Conservation (phyloP, 2,888 invertebrate genomes). For the Acleris laterana region DNA sequence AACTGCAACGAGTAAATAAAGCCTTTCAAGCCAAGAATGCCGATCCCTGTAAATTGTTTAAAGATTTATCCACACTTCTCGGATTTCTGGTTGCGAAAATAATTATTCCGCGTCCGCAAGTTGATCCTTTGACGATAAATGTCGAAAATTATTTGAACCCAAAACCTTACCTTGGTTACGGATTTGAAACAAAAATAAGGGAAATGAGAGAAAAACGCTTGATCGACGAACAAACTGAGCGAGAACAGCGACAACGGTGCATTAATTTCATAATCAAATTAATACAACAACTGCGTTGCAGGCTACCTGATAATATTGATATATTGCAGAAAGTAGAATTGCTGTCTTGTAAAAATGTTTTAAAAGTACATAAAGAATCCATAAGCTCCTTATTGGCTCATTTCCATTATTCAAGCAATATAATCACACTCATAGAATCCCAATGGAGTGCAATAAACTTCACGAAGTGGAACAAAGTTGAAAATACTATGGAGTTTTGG, state of each 20-base stretch:
- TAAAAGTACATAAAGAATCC: constrained; percentile 18
- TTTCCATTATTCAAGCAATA: constrained; percentile 8
- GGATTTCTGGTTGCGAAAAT: not conserved
- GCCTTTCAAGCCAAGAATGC: constrained; percentile 8
- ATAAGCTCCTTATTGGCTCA: constrained; percentile 21
- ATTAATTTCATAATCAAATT: constrained; percentile 14
- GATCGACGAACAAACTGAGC: constrained; percentile 23
- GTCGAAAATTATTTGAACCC: constrained; percentile 21
- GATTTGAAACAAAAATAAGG: constrained; percentile 21
- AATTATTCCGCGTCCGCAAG: constrained; percentile 7
- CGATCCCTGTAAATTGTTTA: constrained; percentile 20
- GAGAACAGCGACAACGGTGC: constrained; percentile 23
- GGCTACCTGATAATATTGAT: constrained; percentile 9
- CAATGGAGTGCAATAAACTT: constrained; percentile 36
- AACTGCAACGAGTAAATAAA: constrained; percentile 16
- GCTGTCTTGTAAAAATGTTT: constrained; percentile 14
- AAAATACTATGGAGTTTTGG: constrained; percentile 29
- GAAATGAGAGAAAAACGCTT: constrained; percentile 10
- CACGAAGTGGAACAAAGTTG: constrained; percentile 12
- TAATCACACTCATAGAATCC: constrained; percentile 17
- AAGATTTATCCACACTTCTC: constrained; percentile 10
- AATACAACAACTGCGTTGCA: constrained; percentile 4
- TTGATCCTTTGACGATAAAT: constrained; percentile 32
- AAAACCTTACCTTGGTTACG: constrained; percentile 34
- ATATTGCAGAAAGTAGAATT: constrained; percentile 16